Conservation (phyloP, 2,888 invertebrate species). For the Nesidiocoris tenuis region DNA sequence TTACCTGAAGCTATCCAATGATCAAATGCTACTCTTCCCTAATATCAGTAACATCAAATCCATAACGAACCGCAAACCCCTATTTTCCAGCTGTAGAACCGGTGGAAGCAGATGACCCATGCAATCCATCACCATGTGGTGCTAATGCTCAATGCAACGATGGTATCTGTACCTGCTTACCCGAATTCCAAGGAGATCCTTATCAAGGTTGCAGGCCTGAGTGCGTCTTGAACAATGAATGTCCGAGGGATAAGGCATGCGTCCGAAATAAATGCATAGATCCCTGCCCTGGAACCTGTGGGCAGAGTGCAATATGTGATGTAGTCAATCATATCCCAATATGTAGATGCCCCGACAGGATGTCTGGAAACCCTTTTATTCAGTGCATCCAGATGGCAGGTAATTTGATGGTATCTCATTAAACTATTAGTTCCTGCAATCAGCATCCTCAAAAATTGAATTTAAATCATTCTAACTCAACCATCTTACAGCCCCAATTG, state of each 20-base stretch:
- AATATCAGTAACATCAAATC: too few species aligned
- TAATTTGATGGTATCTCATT: background rate
- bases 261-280: slow-evolving; percentile 58
- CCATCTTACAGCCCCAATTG: slow-evolving; percentile 52
- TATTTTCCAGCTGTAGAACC: slow-evolving; percentile 46
- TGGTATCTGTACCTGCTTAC: slow-evolving; percentile 69
- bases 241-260: slow-evolving; percentile 58
- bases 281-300: slow-evolving; percentile 73
- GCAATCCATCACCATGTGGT: slow-evolving; percentile 65
- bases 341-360: slow-evolving; percentile 69
- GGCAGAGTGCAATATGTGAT: slow-evolving; percentile 69
- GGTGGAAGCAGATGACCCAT: slow-evolving; percentile 54
- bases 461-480: too few species aligned
- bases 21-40: too few species aligned
- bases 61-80: too few species aligned
- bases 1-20: too few species aligned
- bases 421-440: too few species aligned
- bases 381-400: slow-evolving; percentile 58
- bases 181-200: slow-evolving; percentile 75
- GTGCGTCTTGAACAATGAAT: slow-evolving; percentile 66
- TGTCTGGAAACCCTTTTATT: slow-evolving; percentile 69
- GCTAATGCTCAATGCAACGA: slow-evolving; percentile 69
- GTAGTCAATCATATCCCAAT: slow-evolving; percentile 74
- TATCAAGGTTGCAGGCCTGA: slow-evolving; percentile 73
- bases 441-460: too few species aligned